A percentile compares a stretch with the other conserved stretches of the same genome.
Evolutionary conservation across 2,888 invertebrate species (phyloP).

Genomic region (Drosophila fulvimacula): DNA sequence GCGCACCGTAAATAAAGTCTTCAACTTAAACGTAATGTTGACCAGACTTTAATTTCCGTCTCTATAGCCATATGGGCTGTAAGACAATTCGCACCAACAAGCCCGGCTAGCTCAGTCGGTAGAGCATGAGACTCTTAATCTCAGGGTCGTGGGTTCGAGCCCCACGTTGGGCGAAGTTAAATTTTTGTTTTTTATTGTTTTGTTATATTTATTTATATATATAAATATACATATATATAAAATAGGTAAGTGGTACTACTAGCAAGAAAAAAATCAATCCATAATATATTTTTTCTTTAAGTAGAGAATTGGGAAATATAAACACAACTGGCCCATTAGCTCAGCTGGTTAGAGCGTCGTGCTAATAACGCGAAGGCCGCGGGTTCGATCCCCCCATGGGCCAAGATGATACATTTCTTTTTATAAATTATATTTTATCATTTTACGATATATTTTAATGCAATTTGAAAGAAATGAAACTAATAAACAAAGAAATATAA

Average conservation of each 20-base stretch:
- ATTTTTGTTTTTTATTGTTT: no score
- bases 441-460: no score
- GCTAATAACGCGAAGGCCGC: slow-evolving; percentile 85
- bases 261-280: no score
- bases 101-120: slow-evolving; percentile 80
- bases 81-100: background rate
- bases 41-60: slow-evolving; percentile 10
- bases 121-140: slow-evolving; percentile 80
- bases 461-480: no score
- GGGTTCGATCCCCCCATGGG: slow-evolving; percentile 85
- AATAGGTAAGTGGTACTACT: no score
- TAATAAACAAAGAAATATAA: no score
- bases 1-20: slow-evolving; percentile 20
- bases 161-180: slow-evolving; percentile 70
- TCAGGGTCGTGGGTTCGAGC: slow-evolving; percentile 79
- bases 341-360: slow-evolving; percentile 85
- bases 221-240: no score
- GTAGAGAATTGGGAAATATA: no score
- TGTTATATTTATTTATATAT: no score
- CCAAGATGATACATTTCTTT: slow-evolving; percentile 40
- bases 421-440: no score
- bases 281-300: no score
- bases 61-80: slow-evolving; percentile 29
- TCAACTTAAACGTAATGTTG: background rate
- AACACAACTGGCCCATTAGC: slow-evolving; percentile 83